phyloP scores from a whole-genome alignment of 2,797 vertebrate species.

The Pyrocephalus nanus region DNA sequence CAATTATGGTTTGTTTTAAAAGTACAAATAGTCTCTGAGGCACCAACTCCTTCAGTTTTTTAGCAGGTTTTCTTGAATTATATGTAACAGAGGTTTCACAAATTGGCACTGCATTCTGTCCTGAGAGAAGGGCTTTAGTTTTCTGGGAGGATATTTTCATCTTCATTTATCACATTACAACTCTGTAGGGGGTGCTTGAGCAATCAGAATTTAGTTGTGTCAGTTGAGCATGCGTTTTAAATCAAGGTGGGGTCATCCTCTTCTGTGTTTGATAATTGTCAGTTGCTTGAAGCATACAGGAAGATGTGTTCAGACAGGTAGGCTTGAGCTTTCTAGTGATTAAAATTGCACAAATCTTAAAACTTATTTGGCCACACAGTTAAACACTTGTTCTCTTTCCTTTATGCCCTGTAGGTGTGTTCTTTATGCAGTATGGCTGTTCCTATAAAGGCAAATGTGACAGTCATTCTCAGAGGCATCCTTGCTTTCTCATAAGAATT shows the following conservation, averaged over 20 bases:
- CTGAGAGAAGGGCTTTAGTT: neutral
- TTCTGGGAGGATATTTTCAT: neutral
- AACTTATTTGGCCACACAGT: neutral
- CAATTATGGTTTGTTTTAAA: constrained; percentile 36
- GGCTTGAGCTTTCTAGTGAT: neutral
- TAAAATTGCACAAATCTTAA: neutral
- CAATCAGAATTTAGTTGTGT: neutral
- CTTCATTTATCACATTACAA: constrained; percentile 28
- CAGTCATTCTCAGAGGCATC: neutral
- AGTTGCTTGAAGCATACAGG: constrained; percentile 5
- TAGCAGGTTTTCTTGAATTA: constrained; percentile 47
- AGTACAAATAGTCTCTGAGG: constrained; percentile 43
- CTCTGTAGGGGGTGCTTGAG: constrained; percentile 15
- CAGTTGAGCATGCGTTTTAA: constrained; percentile 8
- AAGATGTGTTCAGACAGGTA: neutral
- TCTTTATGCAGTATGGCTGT: neutral
- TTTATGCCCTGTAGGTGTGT: neutral
- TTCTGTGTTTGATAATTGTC: constrained; percentile 18
- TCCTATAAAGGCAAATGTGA: neutral
- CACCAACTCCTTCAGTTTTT: constrained; percentile 9
- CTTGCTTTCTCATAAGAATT: neutral
- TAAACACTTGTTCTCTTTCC: neutral
- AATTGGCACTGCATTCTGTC: neutral
- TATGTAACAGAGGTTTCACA: neutral
- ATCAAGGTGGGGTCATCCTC: neutral